A percentile compares a stretch with the other conserved stretches of the same genome.
Evolutionary conservation across 1,140 invertebrate genomes (phyloP).

Genomic region (Cydia amplana): DNA sequence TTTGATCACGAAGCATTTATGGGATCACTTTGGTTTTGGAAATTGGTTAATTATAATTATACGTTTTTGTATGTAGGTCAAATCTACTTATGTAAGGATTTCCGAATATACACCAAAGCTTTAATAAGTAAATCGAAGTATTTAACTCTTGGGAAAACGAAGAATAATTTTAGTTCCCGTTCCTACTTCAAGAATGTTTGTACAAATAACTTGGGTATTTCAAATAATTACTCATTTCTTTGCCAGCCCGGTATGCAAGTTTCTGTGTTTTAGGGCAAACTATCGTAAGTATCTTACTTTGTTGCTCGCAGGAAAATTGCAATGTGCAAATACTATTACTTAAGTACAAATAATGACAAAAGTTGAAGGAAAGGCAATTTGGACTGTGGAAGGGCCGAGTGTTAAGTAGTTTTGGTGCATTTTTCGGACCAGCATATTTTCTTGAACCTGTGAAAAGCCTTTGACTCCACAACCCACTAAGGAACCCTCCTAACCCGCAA

Average conservation of each 20-base stretch:
- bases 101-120: no score
- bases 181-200: neutral
- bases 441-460: constrained; percentile 41
- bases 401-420: neutral
- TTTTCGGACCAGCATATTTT: neutral
- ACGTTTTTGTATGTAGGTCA: no score
- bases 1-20: no score
- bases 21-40: no score
- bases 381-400: neutral
- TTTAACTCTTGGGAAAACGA: neutral
- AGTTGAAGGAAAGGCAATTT: neutral
- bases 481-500: constrained; percentile 50
- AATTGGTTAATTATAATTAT: no score
- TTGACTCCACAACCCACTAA: constrained; percentile 38
- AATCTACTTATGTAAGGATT: no score
- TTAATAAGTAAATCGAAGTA: no score
- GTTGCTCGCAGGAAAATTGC: neutral
- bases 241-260: neutral
- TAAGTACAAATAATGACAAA: neutral
- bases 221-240: neutral
- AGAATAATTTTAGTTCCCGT: neutral
- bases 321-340: neutral
- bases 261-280: neutral
- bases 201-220: no score
- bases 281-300: neutral